Percentiles rank a stretch among this genome's conserved stretches.
Evolutionary conservation across 2,888 invertebrate genomes (phyloP).

Genomic region (Ceraclea dissimilis): DNA sequence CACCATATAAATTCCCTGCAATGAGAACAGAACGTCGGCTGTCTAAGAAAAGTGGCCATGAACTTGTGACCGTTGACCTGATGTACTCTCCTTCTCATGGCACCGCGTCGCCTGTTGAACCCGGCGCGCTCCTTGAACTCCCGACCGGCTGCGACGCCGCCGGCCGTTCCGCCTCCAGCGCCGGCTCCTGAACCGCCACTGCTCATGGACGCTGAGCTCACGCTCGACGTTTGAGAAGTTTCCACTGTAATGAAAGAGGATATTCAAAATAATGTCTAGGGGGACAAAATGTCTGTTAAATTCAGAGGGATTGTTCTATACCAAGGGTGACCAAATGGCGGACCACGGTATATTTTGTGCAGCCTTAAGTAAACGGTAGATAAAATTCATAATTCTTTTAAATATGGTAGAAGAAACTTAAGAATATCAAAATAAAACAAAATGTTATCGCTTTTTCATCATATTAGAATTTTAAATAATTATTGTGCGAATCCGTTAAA

Average conservation of each 20-base stretch:
- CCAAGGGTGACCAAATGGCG: too few relatives aligned
- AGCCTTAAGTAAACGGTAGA: too few relatives aligned
- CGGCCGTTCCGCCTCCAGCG: constrained; percentile 29
- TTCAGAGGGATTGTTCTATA: background rate
- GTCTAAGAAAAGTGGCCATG: constrained; percentile 97
- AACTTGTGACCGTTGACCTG: constrained; percentile 99
- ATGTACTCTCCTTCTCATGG: constrained; percentile 96
- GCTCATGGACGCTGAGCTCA: constrained; percentile 29
- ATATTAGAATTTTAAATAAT: too few relatives aligned
- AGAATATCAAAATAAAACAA: too few relatives aligned
- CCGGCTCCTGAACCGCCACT: constrained; percentile 36
- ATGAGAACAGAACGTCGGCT: constrained; percentile 99
- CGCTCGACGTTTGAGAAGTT: constrained; percentile 36
- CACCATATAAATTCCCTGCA: constrained; percentile 99
- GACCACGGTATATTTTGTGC: too few relatives aligned
- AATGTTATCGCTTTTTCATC: too few relatives aligned
- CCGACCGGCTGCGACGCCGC: constrained; percentile 46
- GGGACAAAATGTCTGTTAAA: too few relatives aligned
- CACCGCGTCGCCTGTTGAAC: constrained; percentile 92
- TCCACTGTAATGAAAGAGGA: constrained; percentile 20
- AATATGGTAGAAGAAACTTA: too few relatives aligned
- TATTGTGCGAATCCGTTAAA: too few relatives aligned
- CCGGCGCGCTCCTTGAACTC: constrained; percentile 97
- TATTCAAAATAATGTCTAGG: too few relatives aligned
- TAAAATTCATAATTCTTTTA: too few relatives aligned